phyloP scores from a whole-genome alignment of 2,113 vertebrate species.

The Eurystomus gularis region DNA sequence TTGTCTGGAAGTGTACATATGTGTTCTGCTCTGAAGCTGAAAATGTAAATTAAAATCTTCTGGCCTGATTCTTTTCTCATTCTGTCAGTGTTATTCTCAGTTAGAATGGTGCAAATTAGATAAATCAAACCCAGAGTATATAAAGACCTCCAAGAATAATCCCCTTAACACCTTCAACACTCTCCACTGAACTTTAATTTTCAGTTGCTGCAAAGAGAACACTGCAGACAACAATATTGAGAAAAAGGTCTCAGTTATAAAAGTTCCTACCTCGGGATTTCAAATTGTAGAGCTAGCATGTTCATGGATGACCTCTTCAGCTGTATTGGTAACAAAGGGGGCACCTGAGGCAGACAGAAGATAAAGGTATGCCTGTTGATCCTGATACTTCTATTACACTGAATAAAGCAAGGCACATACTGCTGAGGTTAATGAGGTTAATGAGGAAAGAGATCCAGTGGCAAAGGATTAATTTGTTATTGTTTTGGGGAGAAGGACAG shows the following conservation, averaged over 20 bases:
- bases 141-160: background rate
- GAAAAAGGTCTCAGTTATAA: background rate
- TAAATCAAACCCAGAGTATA: background rate
- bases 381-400: background rate
- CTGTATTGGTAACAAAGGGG: background rate
- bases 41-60: background rate
- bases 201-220: background rate
- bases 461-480: background rate
- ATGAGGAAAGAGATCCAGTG: background rate
- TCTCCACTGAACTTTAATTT: background rate
- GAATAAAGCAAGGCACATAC: background rate
- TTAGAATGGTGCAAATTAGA: background rate
- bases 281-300: accelerated
- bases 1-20: conserved; percentile 29
- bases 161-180: background rate
- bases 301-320: accelerated
- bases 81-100: background rate
- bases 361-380: background rate
- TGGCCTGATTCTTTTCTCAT: background rate
- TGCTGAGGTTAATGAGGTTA: background rate
- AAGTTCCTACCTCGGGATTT: background rate
- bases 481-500: background rate
- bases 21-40: background rate
- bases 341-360: background rate
- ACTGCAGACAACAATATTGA: background rate